Base-by-base conservation (phyloP, 2,888 invertebrate species). In the Blera fallax region DNA sequence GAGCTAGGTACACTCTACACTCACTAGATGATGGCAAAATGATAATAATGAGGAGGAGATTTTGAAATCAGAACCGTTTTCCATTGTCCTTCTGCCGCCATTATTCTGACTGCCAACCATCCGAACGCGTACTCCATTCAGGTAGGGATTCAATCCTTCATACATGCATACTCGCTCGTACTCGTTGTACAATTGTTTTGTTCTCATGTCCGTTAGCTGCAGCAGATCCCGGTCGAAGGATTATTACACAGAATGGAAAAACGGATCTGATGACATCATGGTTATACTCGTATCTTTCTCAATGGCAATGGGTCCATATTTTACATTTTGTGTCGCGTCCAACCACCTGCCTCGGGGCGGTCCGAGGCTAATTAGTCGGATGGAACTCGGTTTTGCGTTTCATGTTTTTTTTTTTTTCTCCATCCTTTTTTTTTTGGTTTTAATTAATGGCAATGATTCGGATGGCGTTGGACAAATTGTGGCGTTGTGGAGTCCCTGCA, bases 401-500 rank as follows among this genome's bases (percentile, higher is more conserved):
- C 54, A 54, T 60, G 58, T 29, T 29, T 54, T 48, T 60, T 60
- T 74, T 73, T 54, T 8, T 40, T 62, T 29, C 10, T 62, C 27
- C 27, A 73, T 11, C 7, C 37, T 52, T 21, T n/a, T 16, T 40
- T 56, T 29, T 45, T 56, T 50, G 72, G 54, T 72, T 81, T 81
- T 77, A 81, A 85, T 81, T 85, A 85, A 85, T 85, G 81, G 67
- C 80, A 70, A 77, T 72, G 77, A 70, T 81, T 81, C 76, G 72
- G 65, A 70, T 85, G 81, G 69, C 58, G 56, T 76, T 85, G 80
- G 76, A 85, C 84, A 85, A 76, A 85, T 76, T 80, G 84, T 72
- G 81, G 72, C 40, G 21, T 64, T 79, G 84, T 65, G 79, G 83
- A 69, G 48, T 69, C 74, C 84, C 84, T 65, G 62, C 65, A 76